phyloP scores from a whole-genome alignment of 23 tunicate species.

The Styela clava region DNA sequence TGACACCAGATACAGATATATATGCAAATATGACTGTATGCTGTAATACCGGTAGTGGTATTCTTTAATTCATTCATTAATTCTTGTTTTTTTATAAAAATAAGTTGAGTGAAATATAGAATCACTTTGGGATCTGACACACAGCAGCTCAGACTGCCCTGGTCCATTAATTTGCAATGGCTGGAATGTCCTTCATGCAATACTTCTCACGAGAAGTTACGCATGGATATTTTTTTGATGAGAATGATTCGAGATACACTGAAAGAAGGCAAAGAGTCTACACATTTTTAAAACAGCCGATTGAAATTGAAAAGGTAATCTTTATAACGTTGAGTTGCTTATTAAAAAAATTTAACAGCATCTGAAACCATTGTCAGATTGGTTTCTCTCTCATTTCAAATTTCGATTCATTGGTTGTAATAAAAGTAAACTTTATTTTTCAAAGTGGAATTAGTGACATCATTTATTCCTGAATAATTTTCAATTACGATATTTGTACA shows the following conservation, averaged over 20 bases:
- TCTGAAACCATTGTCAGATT: background rate
- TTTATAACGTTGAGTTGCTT: background rate
- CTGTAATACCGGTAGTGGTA: too few species aligned
- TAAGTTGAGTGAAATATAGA: too few species aligned
- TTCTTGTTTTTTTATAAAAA: too few species aligned
- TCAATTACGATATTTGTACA: too few species aligned
- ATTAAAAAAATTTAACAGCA: background rate
- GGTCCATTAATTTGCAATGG: too few species aligned
- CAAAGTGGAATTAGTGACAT: too few species aligned
- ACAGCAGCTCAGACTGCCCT: too few species aligned
- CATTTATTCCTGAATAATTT: too few species aligned
- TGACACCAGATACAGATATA: too few species aligned
- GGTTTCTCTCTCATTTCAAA: background rate
- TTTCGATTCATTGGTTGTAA: background rate
- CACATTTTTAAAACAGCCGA: slow-evolving; percentile 91
- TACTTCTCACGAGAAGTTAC: slow-evolving; percentile 72
- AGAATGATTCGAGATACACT: slow-evolving; percentile 77
- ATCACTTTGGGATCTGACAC: too few species aligned
- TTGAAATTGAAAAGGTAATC: slow-evolving; percentile 90
- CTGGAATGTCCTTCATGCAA: slow-evolving; percentile 45
- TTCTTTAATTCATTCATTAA: too few species aligned
- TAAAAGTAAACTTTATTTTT: background rate
- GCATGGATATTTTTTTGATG: slow-evolving; percentile 85
- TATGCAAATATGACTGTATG: too few species aligned
- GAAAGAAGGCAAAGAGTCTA: slow-evolving; percentile 93